phyloP scores from a whole-genome alignment of 2,888 invertebrate species.

The Eupithecia dodoneata region DNA sequence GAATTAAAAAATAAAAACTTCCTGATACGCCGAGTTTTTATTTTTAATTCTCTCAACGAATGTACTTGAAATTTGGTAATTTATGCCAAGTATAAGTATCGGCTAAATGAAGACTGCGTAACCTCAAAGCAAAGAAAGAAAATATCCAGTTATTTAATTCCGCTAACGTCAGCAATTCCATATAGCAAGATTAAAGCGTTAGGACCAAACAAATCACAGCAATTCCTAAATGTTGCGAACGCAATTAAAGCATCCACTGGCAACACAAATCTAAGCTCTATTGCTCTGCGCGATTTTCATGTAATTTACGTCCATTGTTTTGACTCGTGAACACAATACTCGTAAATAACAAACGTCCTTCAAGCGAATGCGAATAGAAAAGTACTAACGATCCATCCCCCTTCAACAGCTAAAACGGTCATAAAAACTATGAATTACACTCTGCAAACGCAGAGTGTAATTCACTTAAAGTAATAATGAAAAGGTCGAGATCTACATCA shows the following conservation, averaged over 20 bases:
- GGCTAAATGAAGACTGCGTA: background rate
- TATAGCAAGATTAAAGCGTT: slow-evolving; percentile 17
- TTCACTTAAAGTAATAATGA: slow-evolving; percentile 61
- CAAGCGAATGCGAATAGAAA: slow-evolving; percentile 53
- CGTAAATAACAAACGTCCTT: slow-evolving; percentile 58
- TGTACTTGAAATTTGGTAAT: too few relatives aligned
- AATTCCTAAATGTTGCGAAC: slow-evolving; percentile 20
- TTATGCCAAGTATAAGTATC: background rate
- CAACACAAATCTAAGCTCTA: slow-evolving; percentile 42
- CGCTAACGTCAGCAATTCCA: slow-evolving; percentile 13
- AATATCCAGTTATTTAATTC: background rate
- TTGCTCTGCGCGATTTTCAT: slow-evolving; percentile 43
- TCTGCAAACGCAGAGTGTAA: too few relatives aligned
- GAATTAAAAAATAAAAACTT: too few relatives aligned
- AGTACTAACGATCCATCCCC: slow-evolving; percentile 61
- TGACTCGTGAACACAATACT: slow-evolving; percentile 54
- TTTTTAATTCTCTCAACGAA: too few relatives aligned
- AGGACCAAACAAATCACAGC: slow-evolving; percentile 32
- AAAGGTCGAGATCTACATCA: background rate
- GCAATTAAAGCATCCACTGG: slow-evolving; percentile 39
- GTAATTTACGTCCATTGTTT: slow-evolving; percentile 47
- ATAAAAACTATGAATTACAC: too few relatives aligned
- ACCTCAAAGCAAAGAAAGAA: background rate
- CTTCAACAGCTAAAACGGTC: slow-evolving; percentile 57
- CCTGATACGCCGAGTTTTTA: too few relatives aligned